Evolutionary conservation across 2,797 vertebrate species (phyloP), one percentile per base, ranked within the genome.

Genomic region (Diglossa cyanea): DNA sequence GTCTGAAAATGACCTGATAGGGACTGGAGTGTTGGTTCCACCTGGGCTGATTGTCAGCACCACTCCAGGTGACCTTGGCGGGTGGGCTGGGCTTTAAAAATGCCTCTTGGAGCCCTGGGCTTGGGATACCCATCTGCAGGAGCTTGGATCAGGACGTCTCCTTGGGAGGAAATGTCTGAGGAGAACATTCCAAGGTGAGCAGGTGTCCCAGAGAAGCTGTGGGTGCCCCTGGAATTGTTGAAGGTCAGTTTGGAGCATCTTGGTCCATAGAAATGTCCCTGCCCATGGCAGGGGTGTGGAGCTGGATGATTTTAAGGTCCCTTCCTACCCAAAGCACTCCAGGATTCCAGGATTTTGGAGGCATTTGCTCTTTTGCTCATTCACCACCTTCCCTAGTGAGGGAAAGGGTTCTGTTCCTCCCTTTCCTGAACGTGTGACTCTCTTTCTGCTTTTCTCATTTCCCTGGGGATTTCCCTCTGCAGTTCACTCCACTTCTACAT

Each of bases 281-380:
- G 42, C 57, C 44, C 3, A 0, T 30, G 71, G 23, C 48, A 68
- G 8, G 48, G 23, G 12, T 0, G 1, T 76, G 63, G 42, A 8
- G 21, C 42, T 50, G 37, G 24, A 2, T 63, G 37, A 16, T 44
- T 58, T 58, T 58, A 40, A 63, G 17, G 39, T 58, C 44, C 6
- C 7, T 67, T 83, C 25, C 51, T 13, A 14, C 12, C 39, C 79
- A 77, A 3, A 39, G 6, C 17, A 11, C 18, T 60, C 60, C 53
- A 45, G 28, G 24, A 47, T 61, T 61, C 24, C 28, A 2, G 47
- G 63, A 18, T 66, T 86, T 79, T 76, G 48, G 33, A 71, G 25
- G 20, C 30, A 6, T 73, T 79, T 24, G 11, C 24, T 88, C 3
- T 39, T 60, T 15, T 47, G 13, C 15, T 28, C 25, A 28, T 50